A percentile compares a stretch with the other conserved stretches of the same genome.
Conservation (phyloP, 2,797 vertebrate genomes). For the Falco rusticolus region DNA sequence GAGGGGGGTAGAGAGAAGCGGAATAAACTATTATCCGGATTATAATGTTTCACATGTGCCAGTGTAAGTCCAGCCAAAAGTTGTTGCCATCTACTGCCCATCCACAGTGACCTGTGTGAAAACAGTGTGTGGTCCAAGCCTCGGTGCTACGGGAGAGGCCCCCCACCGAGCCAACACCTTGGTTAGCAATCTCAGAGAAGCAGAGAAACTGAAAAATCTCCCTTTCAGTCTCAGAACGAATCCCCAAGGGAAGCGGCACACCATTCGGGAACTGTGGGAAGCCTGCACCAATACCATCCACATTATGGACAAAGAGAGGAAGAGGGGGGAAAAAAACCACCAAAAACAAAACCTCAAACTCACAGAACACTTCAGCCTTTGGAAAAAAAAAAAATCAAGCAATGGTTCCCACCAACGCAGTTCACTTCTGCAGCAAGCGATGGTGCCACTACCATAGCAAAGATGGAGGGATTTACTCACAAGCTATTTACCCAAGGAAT, state of each 20-base stretch:
- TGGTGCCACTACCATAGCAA: neutral
- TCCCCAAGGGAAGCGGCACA: neutral
- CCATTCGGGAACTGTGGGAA: neutral
- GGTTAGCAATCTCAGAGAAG: neutral
- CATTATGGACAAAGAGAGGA: neutral
- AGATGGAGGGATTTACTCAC: neutral
- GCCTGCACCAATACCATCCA: neutral
- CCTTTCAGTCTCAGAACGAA: neutral
- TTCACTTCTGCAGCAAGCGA: neutral
- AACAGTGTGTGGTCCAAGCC: neutral
- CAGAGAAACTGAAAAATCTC: neutral
- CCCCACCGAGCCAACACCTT: neutral
- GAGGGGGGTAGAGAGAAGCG: slow-evolving; percentile 18
- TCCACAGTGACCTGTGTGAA: neutral
- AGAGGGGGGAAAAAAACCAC: rapidly evolving
- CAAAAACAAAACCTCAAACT: neutral
- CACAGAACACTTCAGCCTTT: neutral
- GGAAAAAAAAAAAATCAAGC: neutral
- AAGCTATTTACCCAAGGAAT: neutral
- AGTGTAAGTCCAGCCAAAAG: neutral
- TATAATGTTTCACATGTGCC: slow-evolving; percentile 1
- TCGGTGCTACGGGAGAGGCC: neutral
- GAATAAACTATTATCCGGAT: neutral
- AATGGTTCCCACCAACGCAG: neutral
- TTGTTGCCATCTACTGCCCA: neutral